Conservation (phyloP, 2,797 vertebrate genomes). For the Knipowitschia caucasica region DNA sequence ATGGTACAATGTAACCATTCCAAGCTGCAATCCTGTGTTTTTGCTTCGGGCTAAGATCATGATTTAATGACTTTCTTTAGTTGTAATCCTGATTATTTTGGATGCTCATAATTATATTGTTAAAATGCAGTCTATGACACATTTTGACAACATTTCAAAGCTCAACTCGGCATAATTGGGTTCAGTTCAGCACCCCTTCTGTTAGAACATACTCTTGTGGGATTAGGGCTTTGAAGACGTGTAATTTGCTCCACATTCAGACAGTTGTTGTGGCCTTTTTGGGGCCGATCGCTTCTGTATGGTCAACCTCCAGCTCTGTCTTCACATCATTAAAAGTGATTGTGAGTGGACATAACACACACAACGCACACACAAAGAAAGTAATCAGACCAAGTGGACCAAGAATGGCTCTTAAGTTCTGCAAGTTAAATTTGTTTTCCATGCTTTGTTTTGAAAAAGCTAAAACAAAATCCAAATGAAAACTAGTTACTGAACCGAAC, state of each 20-base stretch:
- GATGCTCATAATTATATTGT: not conserved
- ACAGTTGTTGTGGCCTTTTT: conserved; percentile 30
- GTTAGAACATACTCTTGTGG: not conserved
- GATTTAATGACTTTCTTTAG: too few species aligned
- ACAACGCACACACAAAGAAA: conserved; percentile 60
- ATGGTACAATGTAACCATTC: too few species aligned
- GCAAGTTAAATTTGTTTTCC: conserved; percentile 35
- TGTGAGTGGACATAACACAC: conserved; percentile 47
- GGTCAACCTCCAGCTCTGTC: conserved; percentile 44
- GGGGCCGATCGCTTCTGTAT: conserved; percentile 34
- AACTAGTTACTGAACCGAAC: too few species aligned
- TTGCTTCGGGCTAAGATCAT: too few species aligned
- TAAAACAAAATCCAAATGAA: too few species aligned
- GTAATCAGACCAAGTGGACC: conserved; percentile 67
- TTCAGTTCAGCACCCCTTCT: not conserved
- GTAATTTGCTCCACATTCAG: conserved; percentile 29
- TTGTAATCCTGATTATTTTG: too few species aligned
- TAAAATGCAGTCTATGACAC: not conserved
- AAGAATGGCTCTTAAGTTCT: conserved; percentile 49
- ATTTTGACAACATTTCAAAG: not conserved
- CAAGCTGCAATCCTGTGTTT: too few species aligned
- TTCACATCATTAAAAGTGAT: conserved; percentile 61
- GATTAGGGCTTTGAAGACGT: conserved; percentile 28
- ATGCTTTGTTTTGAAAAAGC: too few species aligned
- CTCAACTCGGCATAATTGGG: not conserved